Conservation (phyloP, 1,140 invertebrate genomes). For the Lordiphosa stackelbergi region DNA sequence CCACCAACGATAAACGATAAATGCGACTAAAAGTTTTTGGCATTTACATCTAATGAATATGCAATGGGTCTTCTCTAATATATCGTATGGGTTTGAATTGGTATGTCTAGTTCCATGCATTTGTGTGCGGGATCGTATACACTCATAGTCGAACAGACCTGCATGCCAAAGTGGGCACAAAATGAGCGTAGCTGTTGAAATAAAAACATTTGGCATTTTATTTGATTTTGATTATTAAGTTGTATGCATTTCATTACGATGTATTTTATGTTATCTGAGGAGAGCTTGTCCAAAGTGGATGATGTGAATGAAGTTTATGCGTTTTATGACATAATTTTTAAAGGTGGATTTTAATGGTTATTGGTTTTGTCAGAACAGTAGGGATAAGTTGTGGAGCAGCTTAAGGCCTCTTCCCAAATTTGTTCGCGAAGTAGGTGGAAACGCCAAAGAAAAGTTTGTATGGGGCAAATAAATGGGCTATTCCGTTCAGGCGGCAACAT, state of each 20-base stretch:
- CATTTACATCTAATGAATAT: conserved; percentile 73
- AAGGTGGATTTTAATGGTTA: too few species aligned
- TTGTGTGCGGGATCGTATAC: conserved; percentile 58
- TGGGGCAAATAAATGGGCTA: too few species aligned
- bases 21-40: conserved; percentile 61
- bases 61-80: conserved; percentile 22
- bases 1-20: conserved; percentile 70
- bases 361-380: too few species aligned
- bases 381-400: too few species aligned
- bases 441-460: too few species aligned
- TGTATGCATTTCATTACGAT: conserved; percentile 69
- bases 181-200: conserved; percentile 72
- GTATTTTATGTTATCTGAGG: conserved; percentile 11
- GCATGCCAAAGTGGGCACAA: conserved; percentile 38
- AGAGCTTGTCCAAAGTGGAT: conserved; percentile 23
- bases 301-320: conserved; percentile 56
- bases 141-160: conserved; percentile 18
- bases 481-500: too few species aligned
- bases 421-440: too few species aligned
- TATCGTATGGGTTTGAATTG: too few species aligned
- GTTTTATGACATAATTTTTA: conserved; percentile 39
- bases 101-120: conserved; percentile 5
- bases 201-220: conserved; percentile 74
- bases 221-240: conserved; percentile 71
- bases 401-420: too few species aligned